Percentiles rank a stretch among this genome's conserved stretches.
phyloP scores from a whole-genome alignment of 2,797 vertebrate species.

The Epinephelus awoara region DNA sequence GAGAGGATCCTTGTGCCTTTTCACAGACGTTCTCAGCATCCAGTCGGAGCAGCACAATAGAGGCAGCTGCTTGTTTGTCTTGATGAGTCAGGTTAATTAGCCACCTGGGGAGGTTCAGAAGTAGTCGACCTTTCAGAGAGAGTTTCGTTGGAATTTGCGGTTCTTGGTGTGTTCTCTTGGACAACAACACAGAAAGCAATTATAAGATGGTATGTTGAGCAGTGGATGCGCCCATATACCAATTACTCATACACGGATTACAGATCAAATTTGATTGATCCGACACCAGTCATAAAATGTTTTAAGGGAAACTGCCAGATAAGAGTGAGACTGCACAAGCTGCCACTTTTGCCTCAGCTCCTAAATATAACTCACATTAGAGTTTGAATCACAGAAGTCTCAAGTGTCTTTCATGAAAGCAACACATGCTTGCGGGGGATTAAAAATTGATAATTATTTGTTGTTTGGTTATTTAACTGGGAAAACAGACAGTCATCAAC shows the following conservation, averaged over 20 bases:
- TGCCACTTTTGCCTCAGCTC: too few relatives aligned
- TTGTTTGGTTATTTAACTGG: too few relatives aligned
- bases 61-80: slow-evolving; percentile 36
- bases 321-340: background rate
- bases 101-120: slow-evolving; percentile 25
- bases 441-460: too few relatives aligned
- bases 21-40: background rate
- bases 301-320: background rate
- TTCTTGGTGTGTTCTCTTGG: slow-evolving; percentile 3
- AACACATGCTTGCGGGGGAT: too few relatives aligned
- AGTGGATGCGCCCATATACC: background rate
- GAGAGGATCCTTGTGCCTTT: slow-evolving; percentile 7
- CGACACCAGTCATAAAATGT: background rate
- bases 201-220: background rate
- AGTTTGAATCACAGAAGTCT: too few relatives aligned
- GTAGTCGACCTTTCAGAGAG: slow-evolving; percentile 49
- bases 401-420: too few relatives aligned
- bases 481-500: too few relatives aligned
- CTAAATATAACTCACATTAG: too few relatives aligned
- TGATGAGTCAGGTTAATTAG: slow-evolving; percentile 54
- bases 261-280: background rate
- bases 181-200: background rate
- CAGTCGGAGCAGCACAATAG: background rate
- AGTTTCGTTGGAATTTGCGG: slow-evolving; percentile 26
- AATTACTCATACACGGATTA: background rate